These are phyloP conservation scores for Tachuris rubrigastra DNA, from an alignment of 2,113 vertebrate genomes.

Conservation along the genomic window DNA sequence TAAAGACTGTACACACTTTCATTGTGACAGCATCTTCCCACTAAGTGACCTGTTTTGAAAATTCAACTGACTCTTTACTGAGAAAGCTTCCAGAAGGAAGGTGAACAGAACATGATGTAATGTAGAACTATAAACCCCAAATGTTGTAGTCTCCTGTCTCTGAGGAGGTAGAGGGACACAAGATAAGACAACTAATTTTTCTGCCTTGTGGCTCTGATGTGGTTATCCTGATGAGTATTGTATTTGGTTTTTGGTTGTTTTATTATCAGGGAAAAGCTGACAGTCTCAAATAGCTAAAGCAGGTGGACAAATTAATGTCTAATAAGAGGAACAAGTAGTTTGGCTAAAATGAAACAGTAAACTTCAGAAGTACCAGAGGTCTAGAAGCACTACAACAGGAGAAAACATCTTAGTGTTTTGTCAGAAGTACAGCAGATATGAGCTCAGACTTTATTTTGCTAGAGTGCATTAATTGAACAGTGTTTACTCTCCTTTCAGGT, in stretches of 20 bases:
- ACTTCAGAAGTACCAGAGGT: background rate
- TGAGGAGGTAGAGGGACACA: background rate
- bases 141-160: background rate
- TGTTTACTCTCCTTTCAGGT: slow-evolving; percentile 30
- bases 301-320: background rate
- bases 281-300: background rate
- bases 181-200: background rate
- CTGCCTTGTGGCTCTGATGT: slow-evolving; percentile 24
- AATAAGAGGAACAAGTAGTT: background rate
- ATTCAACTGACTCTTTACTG: background rate
- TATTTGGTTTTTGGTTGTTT: background rate
- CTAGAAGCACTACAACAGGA: background rate
- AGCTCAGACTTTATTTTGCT: background rate
- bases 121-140: background rate
- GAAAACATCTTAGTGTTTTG: background rate
- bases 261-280: background rate
- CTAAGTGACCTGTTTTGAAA: background rate
- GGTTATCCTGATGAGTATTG: background rate
- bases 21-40: background rate
- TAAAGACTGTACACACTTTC: background rate
- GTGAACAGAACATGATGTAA: background rate
- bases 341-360: background rate
- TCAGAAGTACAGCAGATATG: background rate
- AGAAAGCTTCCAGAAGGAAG: background rate
- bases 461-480: background rate